phyloP scores from a whole-genome alignment of 2,888 invertebrate genomes.

The Adela reaumurella region DNA sequence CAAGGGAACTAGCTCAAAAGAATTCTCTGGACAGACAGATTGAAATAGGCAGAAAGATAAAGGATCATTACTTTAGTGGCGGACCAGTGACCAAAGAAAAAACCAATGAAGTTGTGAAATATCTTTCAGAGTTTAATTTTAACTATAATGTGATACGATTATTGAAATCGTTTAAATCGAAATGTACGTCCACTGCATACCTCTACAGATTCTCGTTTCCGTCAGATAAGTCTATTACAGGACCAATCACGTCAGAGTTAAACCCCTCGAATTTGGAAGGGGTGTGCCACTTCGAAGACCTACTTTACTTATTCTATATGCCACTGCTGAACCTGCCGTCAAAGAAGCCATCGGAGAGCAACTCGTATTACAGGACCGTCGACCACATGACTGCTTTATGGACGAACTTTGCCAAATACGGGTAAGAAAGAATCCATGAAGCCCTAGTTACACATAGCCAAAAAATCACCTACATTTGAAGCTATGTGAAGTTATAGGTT shows the following conservation, averaged over 20 bases:
- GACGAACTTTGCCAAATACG: constrained; percentile 15
- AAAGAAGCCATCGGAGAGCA: constrained; percentile 8
- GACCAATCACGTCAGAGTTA: constrained; percentile 8
- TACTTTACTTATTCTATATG: constrained; percentile 13
- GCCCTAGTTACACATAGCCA: too few relatives aligned
- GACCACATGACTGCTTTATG: constrained; percentile 10
- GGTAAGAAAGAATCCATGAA: too few relatives aligned
- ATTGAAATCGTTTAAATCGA: not conserved
- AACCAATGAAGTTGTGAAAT: not conserved
- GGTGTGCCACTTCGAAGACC: constrained; percentile 14
- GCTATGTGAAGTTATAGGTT: too few relatives aligned
- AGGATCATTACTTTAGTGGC: not conserved
- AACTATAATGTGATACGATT: not conserved
- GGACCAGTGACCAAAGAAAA: not conserved
- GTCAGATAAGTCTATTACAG: constrained; percentile 8
- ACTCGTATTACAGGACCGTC: constrained; percentile 11
- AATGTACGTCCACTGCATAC: not conserved
- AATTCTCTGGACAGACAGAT: not conserved
- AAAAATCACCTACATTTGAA: too few relatives aligned
- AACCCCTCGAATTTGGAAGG: constrained; percentile 7
- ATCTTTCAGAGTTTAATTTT: not conserved
- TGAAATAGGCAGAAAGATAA: not conserved
- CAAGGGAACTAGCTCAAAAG: not conserved
- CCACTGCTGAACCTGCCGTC: constrained; percentile 5
- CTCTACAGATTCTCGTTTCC: constrained; percentile 10